Percentiles rank a stretch among this genome's conserved stretches.
Conservation (phyloP, 2,888 invertebrate genomes). For the Eupithecia dodoneata region DNA sequence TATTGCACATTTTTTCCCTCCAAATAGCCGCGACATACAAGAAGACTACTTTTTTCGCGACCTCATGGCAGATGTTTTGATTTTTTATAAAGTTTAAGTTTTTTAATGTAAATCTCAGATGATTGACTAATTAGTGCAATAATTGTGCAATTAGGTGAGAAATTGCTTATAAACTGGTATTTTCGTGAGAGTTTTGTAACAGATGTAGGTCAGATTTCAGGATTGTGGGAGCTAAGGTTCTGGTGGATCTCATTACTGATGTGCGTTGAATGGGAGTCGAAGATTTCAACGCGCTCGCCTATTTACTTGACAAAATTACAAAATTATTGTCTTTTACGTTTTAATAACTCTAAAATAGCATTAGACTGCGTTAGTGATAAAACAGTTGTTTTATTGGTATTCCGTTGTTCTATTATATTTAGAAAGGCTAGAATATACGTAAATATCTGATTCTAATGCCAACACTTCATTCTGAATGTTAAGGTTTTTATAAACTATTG, state of each 20-base stretch:
- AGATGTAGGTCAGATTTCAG: conserved; percentile 64
- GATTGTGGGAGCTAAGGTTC: conserved; percentile 23
- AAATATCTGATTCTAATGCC: too few species aligned
- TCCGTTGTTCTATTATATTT: too few species aligned
- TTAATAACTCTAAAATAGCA: too few species aligned
- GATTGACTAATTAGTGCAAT: conserved; percentile 56
- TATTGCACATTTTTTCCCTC: conserved; percentile 56
- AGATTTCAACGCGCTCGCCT: conserved; percentile 26
- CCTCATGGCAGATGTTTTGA: conserved; percentile 57
- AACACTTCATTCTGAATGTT: too few species aligned
- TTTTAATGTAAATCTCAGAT: conserved; percentile 63
- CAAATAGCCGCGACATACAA: conserved; percentile 46
- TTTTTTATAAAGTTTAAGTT: conserved; percentile 52
- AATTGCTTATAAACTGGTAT: conserved; percentile 52
- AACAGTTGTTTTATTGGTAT: too few species aligned
- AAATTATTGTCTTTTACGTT: background rate
- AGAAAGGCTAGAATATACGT: too few species aligned
- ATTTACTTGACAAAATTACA: background rate
- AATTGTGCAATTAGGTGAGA: conserved; percentile 59
- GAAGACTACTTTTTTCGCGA: conserved; percentile 38
- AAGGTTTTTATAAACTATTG: too few species aligned
- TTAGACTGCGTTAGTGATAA: too few species aligned
- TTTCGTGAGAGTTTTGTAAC: conserved; percentile 66
- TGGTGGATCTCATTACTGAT: conserved; percentile 15
- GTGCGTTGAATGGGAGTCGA: conserved; percentile 11